Evolutionary conservation across 2,888 invertebrate species (phyloP), one percentile per base, ranked within the genome.

Genomic region (Harpalus rubripes): DNA sequence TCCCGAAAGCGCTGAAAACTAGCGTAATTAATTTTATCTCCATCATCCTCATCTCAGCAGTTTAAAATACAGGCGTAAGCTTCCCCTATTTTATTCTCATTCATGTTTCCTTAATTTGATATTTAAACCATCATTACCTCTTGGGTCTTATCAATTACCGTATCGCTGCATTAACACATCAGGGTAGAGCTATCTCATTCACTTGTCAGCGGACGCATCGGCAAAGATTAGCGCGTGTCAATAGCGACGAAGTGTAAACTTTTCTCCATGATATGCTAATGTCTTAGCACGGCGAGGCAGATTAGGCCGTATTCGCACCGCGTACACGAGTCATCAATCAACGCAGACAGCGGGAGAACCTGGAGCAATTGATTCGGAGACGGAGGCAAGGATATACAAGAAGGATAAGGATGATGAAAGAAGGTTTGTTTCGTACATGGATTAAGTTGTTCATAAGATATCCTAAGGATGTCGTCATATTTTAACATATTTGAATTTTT

Each of bases 231-330:
- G 81, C 81, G 26, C 39, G 52, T 79, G 79, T 80, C 80, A 80
- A 80, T 80, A 80, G 80, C 59, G 41, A 26, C 72, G 26, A 16
- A 61, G 72, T 81, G 81, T 59, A 82, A 82, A 72, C 58, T 82
- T 82, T 82, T 82, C 82, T 58, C 58, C 32, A 74, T 59, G 82
- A 82, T 82, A 82, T 82, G 82, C 74, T 82, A 82, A 82, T 82
- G 82, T 82, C 82, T 82, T 82, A 82, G 82, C 68, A 59, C 18
- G 59, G 72, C 41, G 74, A 58, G 74, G 74, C 82, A 82, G 82
- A 82, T 82, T 82, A 82, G 82, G 39, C 80, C 39, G 81, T 81
- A 81, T 81, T 81, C 81, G 81, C 81, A 41, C 18, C 44, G 76
- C 22, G 76, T 76, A n/a, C 41, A 39, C 63, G 68, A 52, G 56